A percentile compares a stretch with the other conserved stretches of the same genome.
phyloP scores from a whole-genome alignment of 2,797 vertebrate genomes.

The Podargus strigoides region DNA sequence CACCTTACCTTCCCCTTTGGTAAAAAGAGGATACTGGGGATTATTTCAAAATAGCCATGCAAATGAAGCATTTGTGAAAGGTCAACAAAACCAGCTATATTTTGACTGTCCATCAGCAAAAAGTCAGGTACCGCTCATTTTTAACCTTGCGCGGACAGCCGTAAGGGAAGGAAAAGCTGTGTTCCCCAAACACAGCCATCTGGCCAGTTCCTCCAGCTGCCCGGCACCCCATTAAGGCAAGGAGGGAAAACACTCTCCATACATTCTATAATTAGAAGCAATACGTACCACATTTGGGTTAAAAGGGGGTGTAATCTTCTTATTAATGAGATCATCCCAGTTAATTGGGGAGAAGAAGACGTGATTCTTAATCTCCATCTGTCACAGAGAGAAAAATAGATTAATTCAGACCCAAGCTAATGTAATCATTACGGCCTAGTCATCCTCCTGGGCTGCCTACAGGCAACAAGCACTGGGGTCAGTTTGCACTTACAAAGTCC shows the following conservation, averaged over 20 bases:
- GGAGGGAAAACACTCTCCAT: neutral
- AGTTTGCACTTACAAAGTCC: constrained; percentile 89
- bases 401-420: constrained; percentile 45
- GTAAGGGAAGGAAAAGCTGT: neutral
- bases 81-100: neutral
- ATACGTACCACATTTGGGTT: constrained; percentile 97
- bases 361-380: constrained; percentile 98
- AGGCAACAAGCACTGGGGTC: neutral
- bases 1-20: neutral
- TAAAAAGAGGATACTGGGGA: neutral
- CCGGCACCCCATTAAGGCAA: neutral
- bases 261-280: constrained; percentile 22
- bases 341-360: constrained; percentile 98
- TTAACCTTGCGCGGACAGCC: neutral
- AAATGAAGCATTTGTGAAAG: neutral
- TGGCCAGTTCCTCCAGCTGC: neutral
- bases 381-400: constrained; percentile 67
- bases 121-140: neutral
- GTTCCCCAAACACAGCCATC: neutral
- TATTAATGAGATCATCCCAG: constrained; percentile 98
- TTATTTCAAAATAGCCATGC: neutral
- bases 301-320: constrained; percentile 98
- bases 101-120: neutral
- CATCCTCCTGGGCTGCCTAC: neutral
- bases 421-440: neutral